phyloP scores from a whole-genome alignment of 2,797 vertebrate genomes.

The Halcyon smyrnensis region DNA sequence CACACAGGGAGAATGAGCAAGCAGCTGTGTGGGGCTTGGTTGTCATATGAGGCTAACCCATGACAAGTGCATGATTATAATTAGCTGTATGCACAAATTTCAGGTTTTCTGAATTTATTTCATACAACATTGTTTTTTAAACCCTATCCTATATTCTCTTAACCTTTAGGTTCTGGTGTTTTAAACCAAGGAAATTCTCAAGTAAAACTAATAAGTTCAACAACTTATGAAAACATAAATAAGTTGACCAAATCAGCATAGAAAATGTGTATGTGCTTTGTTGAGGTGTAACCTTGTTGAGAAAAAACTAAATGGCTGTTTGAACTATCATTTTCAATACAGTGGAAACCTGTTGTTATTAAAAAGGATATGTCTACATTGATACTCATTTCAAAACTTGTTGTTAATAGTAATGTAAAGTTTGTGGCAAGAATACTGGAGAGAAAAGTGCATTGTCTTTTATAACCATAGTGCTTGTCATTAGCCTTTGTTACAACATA shows the following conservation, averaged over 20 bases:
- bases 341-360: background rate
- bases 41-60: background rate
- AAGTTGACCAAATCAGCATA: background rate
- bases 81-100: too few relatives aligned
- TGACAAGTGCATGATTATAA: background rate
- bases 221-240: background rate
- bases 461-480: background rate
- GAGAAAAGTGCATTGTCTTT: background rate
- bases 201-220: too few relatives aligned
- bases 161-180: too few relatives aligned
- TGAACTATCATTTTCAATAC: background rate
- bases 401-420: background rate
- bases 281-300: background rate
- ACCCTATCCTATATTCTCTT: too few relatives aligned
- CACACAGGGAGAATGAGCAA: background rate
- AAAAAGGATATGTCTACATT: background rate
- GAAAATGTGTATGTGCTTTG: accelerated
- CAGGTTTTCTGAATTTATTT: too few relatives aligned
- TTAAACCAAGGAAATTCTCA: too few relatives aligned
- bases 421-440: background rate
- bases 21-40: background rate
- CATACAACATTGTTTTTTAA: too few relatives aligned
- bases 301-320: background rate
- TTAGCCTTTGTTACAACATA: background rate
- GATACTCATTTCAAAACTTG: background rate